These are phyloP conservation scores for Hypomesus transpacificus DNA, from an alignment of 2,113 vertebrate genomes.

Conservation along the genomic window DNA sequence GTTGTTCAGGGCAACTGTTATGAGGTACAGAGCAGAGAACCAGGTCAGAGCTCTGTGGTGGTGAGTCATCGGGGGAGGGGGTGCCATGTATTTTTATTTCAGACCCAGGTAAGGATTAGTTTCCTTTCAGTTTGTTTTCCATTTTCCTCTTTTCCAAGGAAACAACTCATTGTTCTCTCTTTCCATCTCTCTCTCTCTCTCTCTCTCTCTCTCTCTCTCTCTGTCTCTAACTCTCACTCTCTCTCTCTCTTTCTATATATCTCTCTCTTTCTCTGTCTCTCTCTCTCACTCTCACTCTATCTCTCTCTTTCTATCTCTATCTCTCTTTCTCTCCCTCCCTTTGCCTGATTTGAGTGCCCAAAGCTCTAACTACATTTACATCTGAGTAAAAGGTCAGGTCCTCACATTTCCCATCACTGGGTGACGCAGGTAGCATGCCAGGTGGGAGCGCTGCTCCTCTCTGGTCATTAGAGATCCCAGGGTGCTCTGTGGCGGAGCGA, in stretches of 20 bases:
- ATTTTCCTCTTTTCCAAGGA: slow-evolving; percentile 22
- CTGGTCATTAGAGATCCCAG: slow-evolving; percentile 50
- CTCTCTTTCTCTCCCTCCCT: not conserved
- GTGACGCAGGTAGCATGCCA: slow-evolving; percentile 32
- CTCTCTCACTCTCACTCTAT: not conserved
- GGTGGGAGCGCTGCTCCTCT: slow-evolving; percentile 32
- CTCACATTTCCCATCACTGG: slow-evolving; percentile 40
- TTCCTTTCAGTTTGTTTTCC: slow-evolving; percentile 8
- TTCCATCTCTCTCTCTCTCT: not conserved
- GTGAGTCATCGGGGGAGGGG: slow-evolving; percentile 18
- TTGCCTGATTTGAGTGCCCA: slow-evolving; percentile 39
- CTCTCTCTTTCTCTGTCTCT: not conserved
- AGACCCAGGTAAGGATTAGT: slow-evolving; percentile 37
- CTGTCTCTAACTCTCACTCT: not conserved
- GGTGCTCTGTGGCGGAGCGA: slow-evolving; percentile 15
- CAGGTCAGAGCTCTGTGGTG: slow-evolving; percentile 7
- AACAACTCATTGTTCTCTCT: not conserved
- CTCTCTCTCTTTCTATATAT: not conserved
- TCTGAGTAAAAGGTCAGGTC: slow-evolving; percentile 58
- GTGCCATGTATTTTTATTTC: not conserved
- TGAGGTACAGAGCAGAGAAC: too few relatives aligned
- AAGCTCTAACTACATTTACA: slow-evolving; percentile 45
- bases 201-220: not conserved
- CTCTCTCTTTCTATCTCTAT: not conserved
- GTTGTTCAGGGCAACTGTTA: too few relatives aligned